A percentile compares a stretch with the other conserved stretches of the same genome.
These are phyloP conservation scores for Epinephelus lanceolatus DNA, from an alignment of 2,113 vertebrate genomes.

Conservation along the genomic window DNA sequence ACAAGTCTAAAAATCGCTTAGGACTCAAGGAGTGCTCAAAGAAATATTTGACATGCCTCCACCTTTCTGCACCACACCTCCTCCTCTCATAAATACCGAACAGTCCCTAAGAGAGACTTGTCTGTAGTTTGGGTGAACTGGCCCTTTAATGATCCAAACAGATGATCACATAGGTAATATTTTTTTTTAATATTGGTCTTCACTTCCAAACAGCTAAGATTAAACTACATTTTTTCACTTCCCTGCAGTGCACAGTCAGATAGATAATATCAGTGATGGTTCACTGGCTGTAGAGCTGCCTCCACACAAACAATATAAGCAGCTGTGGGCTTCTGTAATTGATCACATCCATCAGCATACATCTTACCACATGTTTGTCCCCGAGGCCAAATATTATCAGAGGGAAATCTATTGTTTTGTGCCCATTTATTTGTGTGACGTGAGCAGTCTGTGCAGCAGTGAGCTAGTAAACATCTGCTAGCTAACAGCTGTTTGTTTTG, in stretches of 20 bases:
- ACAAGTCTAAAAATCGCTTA: no score
- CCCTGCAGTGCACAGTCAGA: no score
- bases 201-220: not conserved
- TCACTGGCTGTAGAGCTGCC: not conserved
- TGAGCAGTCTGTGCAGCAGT: not conserved
- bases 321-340: not conserved
- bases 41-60: no score
- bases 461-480: constrained; percentile 55
- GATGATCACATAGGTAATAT: no score
- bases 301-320: not conserved
- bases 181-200: no score
- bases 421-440: constrained; percentile 22
- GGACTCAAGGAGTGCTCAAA: no score
- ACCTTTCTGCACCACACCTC: no score
- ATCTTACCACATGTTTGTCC: not conserved
- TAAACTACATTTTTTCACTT: not conserved
- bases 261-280: not conserved
- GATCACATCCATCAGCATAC: not conserved
- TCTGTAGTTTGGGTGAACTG: no score
- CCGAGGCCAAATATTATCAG: not conserved
- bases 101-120: no score
- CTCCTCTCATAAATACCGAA: no score
- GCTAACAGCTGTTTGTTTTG: constrained; percentile 59
- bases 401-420: constrained; percentile 7
- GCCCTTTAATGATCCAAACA: no score